Conservation (phyloP, 2,797 vertebrate genomes). For the Iguana delicatissima region DNA sequence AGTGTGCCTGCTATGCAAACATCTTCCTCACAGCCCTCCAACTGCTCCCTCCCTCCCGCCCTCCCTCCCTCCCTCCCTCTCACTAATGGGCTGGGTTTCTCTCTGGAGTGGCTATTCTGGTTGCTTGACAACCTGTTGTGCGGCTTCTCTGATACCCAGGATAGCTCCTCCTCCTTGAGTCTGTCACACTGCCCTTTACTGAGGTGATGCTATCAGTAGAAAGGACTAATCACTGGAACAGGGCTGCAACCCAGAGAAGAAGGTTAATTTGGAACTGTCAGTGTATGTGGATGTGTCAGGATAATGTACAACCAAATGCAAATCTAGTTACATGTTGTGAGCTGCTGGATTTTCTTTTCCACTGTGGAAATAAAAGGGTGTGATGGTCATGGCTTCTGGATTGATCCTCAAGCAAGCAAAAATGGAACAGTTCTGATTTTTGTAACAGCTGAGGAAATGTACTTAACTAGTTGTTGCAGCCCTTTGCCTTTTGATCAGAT, state of each 20-base stretch:
- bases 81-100: too few relatives aligned
- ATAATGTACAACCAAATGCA: background rate
- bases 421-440: too few relatives aligned
- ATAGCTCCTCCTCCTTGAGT: too few relatives aligned
- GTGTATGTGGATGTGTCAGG: background rate
- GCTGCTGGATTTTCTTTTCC: background rate
- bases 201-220: background rate
- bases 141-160: too few relatives aligned
- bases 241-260: background rate
- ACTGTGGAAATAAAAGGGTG: too few relatives aligned
- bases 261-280: background rate
- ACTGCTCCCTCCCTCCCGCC: too few relatives aligned
- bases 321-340: background rate
- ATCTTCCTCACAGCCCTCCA: too few relatives aligned
- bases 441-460: background rate
- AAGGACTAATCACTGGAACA: too few relatives aligned
- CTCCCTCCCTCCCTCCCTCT: too few relatives aligned
- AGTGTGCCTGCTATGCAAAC: too few relatives aligned
- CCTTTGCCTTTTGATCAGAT: background rate
- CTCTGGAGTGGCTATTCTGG: too few relatives aligned
- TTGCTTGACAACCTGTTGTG: too few relatives aligned
- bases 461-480: background rate
- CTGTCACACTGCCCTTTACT: background rate
- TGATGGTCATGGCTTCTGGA: background rate
- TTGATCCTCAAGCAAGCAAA: background rate